These are phyloP conservation scores for Pterocles gutturalis DNA, from an alignment of 2,113 vertebrate species.

Conservation along the genomic window DNA sequence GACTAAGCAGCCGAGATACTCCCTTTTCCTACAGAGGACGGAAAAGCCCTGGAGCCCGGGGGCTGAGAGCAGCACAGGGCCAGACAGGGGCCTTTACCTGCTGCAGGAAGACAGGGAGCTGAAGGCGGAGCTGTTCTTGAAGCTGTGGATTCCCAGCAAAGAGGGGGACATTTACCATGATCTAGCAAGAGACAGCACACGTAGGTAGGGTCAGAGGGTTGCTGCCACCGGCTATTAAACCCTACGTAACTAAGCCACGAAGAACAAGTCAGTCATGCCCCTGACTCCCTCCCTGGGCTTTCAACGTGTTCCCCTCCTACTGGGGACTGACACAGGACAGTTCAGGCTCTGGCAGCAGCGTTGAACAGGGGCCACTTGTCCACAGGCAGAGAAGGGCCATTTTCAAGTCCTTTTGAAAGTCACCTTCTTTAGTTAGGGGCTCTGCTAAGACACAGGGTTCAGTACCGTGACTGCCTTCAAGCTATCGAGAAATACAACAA, in stretches of 20 bases:
- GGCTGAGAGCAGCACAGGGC: conserved; percentile 50
- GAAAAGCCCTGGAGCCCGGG: conserved; percentile 1
- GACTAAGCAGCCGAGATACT: background rate
- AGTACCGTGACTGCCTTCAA: background rate
- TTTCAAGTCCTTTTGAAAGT: background rate
- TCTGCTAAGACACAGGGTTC: background rate
- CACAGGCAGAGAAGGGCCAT: background rate
- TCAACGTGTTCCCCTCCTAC: background rate
- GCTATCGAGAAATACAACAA: background rate
- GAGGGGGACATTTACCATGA: conserved; percentile 97
- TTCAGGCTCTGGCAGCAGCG: background rate
- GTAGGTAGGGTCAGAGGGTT: conserved; percentile 14
- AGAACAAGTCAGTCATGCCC: background rate
- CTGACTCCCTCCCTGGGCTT: conserved; percentile 21
- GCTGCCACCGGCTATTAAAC: conserved; percentile 1
- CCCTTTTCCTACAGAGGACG: background rate
- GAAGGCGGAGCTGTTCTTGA: conserved; percentile 95
- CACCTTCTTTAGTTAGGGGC: background rate
- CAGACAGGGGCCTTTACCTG: conserved; percentile 82
- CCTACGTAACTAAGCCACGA: background rate
- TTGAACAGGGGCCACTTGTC: background rate
- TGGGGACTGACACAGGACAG: background rate
- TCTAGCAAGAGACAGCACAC: conserved; percentile 79
- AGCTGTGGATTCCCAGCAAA: conserved; percentile 97
- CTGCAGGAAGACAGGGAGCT: conserved; percentile 96